Evolutionary conservation across 2,113 vertebrate species (phyloP), one percentile per base, ranked within the genome.

Genomic region (Cephalophus harveyi): DNA sequence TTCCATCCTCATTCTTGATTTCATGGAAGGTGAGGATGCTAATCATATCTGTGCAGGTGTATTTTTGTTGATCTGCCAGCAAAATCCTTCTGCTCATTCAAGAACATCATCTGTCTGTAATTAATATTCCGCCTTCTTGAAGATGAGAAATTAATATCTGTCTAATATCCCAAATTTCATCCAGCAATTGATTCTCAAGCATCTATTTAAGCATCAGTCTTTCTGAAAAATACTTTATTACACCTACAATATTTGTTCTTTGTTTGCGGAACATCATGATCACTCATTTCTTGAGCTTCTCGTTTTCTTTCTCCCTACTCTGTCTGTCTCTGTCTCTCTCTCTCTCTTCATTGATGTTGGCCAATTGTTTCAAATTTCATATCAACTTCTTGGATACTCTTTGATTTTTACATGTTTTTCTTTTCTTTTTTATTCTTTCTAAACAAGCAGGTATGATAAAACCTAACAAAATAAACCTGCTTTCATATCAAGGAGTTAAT

Each of bases 61-160:
- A 55, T 92, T 95, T 96, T 96, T 6, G 0, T 16, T 95, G 3
- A 95, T 40, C 28, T 89, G 28, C 59, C 85, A 79, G 33, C 5
- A 95, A 96, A 97, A 97, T 28, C 13, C 16, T 98, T 94, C 96
- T 95, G 62, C 85, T 92, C 40, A 82, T 55, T 96, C 43, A 97
- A 92, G 79, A 96, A 93, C 48, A 91, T 97, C 3, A 54, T 92
- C 82, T 62, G 12, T 12, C 33, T 96, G 14, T 83, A 97, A 59
- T 95, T 96, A 60, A 97, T 96, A 59, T 78, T 76, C 46, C 60
- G 1, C 7, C 21, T 94, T 76, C 84, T 97, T 92, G 46, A 97
- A 94, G 36, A 23, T 83, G 57, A 96, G 67, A 87, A 88, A 33
- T 30, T 23, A 59, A 3, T 74, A 15, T 64, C 7, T 79, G 85